Base-by-base conservation (phyloP, 2,113 vertebrate species). In the Malurus cyaneus region DNA sequence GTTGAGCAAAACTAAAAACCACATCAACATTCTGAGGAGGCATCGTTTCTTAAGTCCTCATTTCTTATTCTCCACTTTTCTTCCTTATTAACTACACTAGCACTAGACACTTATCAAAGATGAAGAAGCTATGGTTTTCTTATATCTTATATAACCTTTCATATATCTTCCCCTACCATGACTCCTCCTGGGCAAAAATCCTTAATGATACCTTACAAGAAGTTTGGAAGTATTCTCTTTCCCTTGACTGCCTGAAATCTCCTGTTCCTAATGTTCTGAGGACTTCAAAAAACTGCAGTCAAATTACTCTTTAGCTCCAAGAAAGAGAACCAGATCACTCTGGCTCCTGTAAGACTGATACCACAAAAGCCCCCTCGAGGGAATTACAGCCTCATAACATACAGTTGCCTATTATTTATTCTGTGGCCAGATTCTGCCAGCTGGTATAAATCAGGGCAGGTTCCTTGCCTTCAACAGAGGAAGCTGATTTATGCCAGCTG, bases 401-500 rank as follows among this genome's bases (percentile, higher is more conserved):
- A 93, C 36, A 88, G 85, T 93, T 96, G 72, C 64, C 67, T 88
- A 83, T 88, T 96, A 96, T 84, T 95, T 94, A 88, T 90, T 88
- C 72, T 2, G 4, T 65, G 88, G 92, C 72, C 56, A 94, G 85
- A 97, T 95, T 67, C 93, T 96, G 73, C 84, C 93, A 96, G 90
- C 79, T 96, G 95, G 86, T 88, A 95, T 96, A 94, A 97, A 96
- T 97, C 93, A 95, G 72, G 61, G 65, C 88, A 96, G 85, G 92
- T 94, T 97, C 82, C 69, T 86, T 66, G 82, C 86, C 92, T 96
- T 92, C 69, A 64, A 80, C 44, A 93, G 88, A 80, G 82, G 69
- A 78, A 92, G 88, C 90, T 96, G 93, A 97, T 95, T 97, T 95
- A 97, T 96, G 94, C 90, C 95, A 94, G 94, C 92, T 96, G 94